Base-by-base conservation (phyloP, 1,140 invertebrate genomes). In the Macrostomum lignano region DNA sequence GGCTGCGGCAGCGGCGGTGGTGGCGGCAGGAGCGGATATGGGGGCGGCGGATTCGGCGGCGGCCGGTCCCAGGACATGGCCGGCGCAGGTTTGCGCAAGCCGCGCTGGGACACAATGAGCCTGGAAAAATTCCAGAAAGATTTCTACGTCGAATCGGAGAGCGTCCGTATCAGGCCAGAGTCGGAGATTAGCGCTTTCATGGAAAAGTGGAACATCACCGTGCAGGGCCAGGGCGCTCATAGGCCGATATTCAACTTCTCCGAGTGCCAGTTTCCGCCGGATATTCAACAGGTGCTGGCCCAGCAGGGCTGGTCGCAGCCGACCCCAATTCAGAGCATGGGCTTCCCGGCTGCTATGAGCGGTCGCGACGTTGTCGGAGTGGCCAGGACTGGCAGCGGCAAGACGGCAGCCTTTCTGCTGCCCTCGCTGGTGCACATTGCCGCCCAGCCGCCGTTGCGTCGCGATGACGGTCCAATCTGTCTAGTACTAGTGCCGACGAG, bases 401-500 rank as follows among this genome's bases (percentile, higher is more conserved):
- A 64, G 42, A 64, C 62, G 10, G 40, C 51, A 25, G 49, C 47
- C 25, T 70, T 68, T 40, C 62, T 67, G 22, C 43, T 70, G 28
- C 68, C 68, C 25, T 62, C 63, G 10, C 75, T 86, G 53, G 73
- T 91, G 17, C 82, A 93, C 48, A 86, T 86, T 36, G 77, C 76
- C 44, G 69, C 79, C 48, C 79, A 91, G 49, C 66, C 68, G 25
- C 69, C 69, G 9, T 54, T 82, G 23, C 64, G 67, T 42, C 61
- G 71, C 35, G 73, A 75, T 10, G 78, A 84, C 60, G 79, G 78
- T 17, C 78, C 78, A 1, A 74, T 84, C 47, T 78, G 49, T 15
- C 57, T 93, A 3, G 71, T 91, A 14, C 58, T 93, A 23, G 78
- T 81, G 19, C 84, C 84, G 2, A 94, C 84, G 1, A 60, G 84